These are phyloP conservation scores for Camelus bactrianus DNA, from an alignment of 2,113 vertebrate species.

Conservation along the genomic window DNA sequence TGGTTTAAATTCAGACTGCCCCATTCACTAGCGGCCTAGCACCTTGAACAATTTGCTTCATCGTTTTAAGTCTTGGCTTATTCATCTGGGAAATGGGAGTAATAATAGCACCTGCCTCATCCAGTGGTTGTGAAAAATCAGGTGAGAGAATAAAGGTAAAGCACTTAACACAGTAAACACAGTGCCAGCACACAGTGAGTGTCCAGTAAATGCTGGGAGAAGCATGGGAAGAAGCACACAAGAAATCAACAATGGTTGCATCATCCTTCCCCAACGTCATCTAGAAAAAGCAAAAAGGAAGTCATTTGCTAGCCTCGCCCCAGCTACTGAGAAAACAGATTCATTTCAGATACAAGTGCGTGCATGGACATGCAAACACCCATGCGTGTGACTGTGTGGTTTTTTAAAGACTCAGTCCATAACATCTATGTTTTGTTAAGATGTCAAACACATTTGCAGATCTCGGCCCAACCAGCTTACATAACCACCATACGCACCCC, in stretches of 20 bases:
- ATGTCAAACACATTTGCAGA: background rate
- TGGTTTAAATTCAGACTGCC: background rate
- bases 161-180: too few species aligned
- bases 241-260: background rate
- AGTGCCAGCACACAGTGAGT: too few species aligned
- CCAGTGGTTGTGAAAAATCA: too few species aligned
- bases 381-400: too few species aligned
- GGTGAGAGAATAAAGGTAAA: too few species aligned
- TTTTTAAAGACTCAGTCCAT: background rate
- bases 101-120: background rate
- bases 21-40: background rate
- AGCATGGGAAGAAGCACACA: background rate
- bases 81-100: background rate
- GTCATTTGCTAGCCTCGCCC: too few species aligned
- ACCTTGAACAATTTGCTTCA: background rate
- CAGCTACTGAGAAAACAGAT: background rate
- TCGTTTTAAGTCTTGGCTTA: background rate
- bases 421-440: background rate
- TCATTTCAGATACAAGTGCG: background rate
- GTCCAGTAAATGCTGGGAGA: background rate
- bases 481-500: rapidly evolving
- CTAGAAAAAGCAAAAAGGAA: background rate
- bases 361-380: background rate
- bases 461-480: background rate
- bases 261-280: background rate